Base-by-base conservation (phyloP, 2,888 invertebrate genomes). In the Drosophila eohydei region DNA sequence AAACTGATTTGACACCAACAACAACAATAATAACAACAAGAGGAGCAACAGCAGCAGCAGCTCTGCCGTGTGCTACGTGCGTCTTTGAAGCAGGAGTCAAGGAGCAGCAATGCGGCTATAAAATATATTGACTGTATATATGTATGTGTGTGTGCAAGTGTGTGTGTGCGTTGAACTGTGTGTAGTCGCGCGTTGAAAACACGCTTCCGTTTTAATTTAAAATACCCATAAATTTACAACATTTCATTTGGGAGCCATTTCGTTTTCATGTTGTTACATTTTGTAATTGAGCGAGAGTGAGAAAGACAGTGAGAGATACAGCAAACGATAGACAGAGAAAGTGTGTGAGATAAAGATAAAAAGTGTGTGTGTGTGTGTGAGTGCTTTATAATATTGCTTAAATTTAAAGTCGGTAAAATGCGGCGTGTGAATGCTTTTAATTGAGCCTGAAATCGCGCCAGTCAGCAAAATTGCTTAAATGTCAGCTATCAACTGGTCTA, bases 131-230 rank as follows among this genome's bases (percentile, higher is more conserved):
- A 88, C 85, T 85, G 69, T 83, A 59, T 77, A 54, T 51, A 7
- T 51, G 16, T 50, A 6, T 12, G 12, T 57, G 54, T 71, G 41
- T 61, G n/a, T 57, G 41, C 56, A 56, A 68, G 52, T 64, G n/a
- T 55, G 55, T 61, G 61, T 68, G 66, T 65, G 41, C 44, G 43
- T 59, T 36, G 58, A 38, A 51, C 56, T 71, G 63, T 81, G 77
- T 79, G 77, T 67, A 86, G 78, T 76, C 81, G 77, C 70, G 80
- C 78, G 90, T 72, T 90, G 82, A 90, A 91, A 91, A 89, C 91
- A 89, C 89, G 90, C 90, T 92, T 91, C 91, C 92, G 90, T 92
- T 92, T 92, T 92, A 92, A 92, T 92, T 92, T 92, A 92, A 92
- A 92, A 92, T 92, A 91, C 90, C 91, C 92, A 92, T 92, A 92